These are phyloP conservation scores for Carapus acus DNA, from an alignment of 2,797 vertebrate genomes.

Conservation along the genomic window DNA sequence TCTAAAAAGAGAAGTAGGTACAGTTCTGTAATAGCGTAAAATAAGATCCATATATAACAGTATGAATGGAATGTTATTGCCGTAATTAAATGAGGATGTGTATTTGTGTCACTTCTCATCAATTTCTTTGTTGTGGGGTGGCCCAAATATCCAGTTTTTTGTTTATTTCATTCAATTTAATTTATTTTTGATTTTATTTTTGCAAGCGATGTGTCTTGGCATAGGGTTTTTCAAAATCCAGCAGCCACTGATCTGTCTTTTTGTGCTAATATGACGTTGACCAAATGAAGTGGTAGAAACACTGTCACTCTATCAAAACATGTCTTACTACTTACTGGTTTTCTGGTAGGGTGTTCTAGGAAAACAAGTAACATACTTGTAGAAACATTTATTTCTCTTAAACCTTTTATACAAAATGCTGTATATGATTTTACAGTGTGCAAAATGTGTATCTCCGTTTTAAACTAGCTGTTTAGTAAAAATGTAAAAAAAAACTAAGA, in stretches of 20 bases:
- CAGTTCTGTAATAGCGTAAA: conserved; percentile 23
- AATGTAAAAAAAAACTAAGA: conserved; percentile 43
- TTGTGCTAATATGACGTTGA: conserved; percentile 51
- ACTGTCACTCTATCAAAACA: conserved; percentile 35
- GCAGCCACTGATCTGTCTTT: conserved; percentile 21
- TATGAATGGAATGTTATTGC: conserved; percentile 31
- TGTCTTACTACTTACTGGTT: conserved; percentile 46
- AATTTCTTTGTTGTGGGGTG: conserved; percentile 32
- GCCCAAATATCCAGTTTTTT: conserved; percentile 38
- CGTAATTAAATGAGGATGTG: conserved; percentile 18
- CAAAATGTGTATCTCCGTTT: conserved; percentile 61
- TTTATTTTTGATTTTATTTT: conserved; percentile 29
- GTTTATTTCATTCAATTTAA: conserved; percentile 26
- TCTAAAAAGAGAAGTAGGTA: conserved; percentile 18
- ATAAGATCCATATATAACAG: conserved; percentile 15
- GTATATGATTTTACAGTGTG: conserved; percentile 60
- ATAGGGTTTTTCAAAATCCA: conserved; percentile 32
- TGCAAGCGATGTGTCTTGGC: conserved; percentile 34
- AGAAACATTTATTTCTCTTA: conserved; percentile 66
- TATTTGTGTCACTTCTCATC: background rate
- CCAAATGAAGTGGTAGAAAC: conserved; percentile 49
- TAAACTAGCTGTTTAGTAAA: conserved; percentile 62
- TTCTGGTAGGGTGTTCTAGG: conserved; percentile 40
- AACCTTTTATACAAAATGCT: conserved; percentile 59
- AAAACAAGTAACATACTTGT: conserved; percentile 33